phyloP scores from a whole-genome alignment of 2,113 vertebrate species.

The Pan paniscus region DNA sequence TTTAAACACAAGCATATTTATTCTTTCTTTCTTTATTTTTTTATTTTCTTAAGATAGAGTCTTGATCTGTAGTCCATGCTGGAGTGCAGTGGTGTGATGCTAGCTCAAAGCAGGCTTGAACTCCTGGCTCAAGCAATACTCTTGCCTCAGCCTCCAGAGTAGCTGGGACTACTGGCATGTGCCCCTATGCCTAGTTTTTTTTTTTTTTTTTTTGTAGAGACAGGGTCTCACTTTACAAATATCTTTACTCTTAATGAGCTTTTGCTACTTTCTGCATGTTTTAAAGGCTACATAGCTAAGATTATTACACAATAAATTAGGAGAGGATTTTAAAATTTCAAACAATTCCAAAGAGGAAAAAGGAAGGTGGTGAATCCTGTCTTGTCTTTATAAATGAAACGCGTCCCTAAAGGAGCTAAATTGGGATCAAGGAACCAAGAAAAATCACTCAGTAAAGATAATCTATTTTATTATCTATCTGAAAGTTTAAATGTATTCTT shows the following conservation, averaged over 20 bases:
- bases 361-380: neutral
- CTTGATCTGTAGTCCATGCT: no score
- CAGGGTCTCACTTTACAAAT: neutral
- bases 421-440: neutral
- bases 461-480: neutral
- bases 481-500: neutral
- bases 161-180: no score
- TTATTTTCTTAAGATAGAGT: no score
- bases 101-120: no score
- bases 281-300: neutral
- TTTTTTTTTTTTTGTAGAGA: no score
- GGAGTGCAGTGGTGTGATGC: no score
- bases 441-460: neutral
- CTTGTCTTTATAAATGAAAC: neutral
- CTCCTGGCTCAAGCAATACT: no score
- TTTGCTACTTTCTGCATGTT: neutral
- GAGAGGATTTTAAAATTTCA: neutral
- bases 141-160: no score
- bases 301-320: neutral
- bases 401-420: neutral
- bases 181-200: no score
- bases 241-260: neutral
- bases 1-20: neutral
- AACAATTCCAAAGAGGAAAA: neutral
- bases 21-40: no score